phyloP scores from a whole-genome alignment of 2,797 vertebrate species.

The Phaenicophaeus curvirostris region DNA sequence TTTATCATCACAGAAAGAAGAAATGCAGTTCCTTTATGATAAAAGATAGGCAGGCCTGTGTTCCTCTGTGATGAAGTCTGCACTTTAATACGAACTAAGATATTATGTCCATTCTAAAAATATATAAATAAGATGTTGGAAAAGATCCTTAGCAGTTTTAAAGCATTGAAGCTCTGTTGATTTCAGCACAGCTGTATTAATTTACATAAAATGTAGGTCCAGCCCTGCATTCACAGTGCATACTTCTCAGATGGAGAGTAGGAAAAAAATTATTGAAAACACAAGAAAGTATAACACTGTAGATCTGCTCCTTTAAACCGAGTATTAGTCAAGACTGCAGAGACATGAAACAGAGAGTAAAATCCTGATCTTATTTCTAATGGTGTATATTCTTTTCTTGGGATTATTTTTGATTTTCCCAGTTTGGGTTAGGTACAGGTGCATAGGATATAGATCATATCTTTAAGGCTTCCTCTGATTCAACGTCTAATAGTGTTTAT shows the following conservation, averaged over 20 bases:
- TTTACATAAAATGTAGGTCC: neutral
- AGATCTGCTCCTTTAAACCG: neutral
- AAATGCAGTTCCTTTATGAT: conserved; percentile 41
- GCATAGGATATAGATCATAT: neutral
- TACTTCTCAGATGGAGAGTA: neutral
- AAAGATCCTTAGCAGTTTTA: neutral
- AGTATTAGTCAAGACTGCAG: neutral
- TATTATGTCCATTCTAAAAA: neutral
- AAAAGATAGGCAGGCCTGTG: neutral
- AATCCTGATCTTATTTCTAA: neutral
- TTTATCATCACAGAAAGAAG: conserved; percentile 31
- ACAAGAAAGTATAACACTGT: conserved; percentile 4
- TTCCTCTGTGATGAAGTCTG: conserved; percentile 36
- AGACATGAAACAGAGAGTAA: neutral
- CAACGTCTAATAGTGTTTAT: conserved; percentile 11
- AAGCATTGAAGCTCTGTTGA: neutral
- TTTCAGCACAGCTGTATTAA: neutral
- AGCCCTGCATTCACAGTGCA: conserved; percentile 14
- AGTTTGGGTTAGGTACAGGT: neutral
- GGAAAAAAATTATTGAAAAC: conserved; percentile 13
- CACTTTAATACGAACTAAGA: conserved; percentile 23
- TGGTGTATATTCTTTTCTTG: neutral
- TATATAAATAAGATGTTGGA: neutral
- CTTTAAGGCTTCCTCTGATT: conserved; percentile 22
- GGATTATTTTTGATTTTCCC: neutral